Evolutionary conservation across 2,797 vertebrate species (phyloP), one percentile per base, ranked within the genome.

Genomic region (Gymnocypris eckloni): DNA sequence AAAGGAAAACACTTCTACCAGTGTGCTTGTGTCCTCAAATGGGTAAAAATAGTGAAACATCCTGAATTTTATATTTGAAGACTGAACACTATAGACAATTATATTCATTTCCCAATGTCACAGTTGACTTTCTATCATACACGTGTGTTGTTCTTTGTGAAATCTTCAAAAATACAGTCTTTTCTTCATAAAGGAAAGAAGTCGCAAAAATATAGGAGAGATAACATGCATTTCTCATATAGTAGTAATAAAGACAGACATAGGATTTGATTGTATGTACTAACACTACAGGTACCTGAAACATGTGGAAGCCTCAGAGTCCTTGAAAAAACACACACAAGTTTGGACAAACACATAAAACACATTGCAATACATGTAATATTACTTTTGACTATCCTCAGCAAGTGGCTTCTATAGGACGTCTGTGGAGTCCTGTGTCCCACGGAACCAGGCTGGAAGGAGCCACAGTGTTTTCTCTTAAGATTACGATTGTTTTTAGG

Each of bases 71-170:
- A 39, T 50, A 59, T 83, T 39, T 15, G 41, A 83, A 70, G 61
- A n/a, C 69, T 81, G 78, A 78, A 84, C 85, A 84, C 22, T 82
- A 77, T 66, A 25, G 79, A 86, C 54, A 86, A 54, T 9, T 50
- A 75, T 7, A 59, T n/a, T 6, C 69, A 41, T 69, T 75, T 69
- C 45, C 59, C 25, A 13, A 28, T 72, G 8, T 82, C 12, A 48
- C 39, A 4, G 20, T 48, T 15, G 15, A 41, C 48, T 77, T 67
- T 75, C 6, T 61, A n/a, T 61, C 28, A 59, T 73, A 45, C 16
- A 20, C 4, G 37, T 43, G 16, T 20, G 72, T 45, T 43, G 77
- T 61, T 61, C 11, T 83, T 13, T 76, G 71, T 43, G 20, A 71
- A 43, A 79, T 64, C n/a, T 64, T 59, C 54, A 56, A 78, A 79